phyloP scores from a whole-genome alignment of 2,113 vertebrate species.

The Tetraodon nigroviridis region DNA sequence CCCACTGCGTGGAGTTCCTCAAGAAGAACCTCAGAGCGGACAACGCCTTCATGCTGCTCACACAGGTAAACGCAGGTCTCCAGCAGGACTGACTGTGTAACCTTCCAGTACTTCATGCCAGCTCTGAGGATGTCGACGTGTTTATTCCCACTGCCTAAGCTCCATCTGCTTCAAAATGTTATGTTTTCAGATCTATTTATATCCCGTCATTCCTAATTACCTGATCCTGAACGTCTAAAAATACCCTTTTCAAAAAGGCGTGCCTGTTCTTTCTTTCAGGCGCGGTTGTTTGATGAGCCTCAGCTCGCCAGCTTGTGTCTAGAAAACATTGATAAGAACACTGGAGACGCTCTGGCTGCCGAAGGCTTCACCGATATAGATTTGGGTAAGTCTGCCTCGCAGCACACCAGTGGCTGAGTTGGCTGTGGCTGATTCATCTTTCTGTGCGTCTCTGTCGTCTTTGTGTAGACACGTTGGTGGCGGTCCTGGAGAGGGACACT shows the following conservation, averaged over 20 bases:
- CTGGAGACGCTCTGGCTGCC: conserved; percentile 87
- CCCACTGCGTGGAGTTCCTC: conserved; percentile 95
- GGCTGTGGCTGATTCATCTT: background rate
- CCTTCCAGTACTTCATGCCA: background rate
- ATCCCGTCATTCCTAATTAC: background rate
- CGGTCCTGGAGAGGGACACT: conserved; percentile 92
- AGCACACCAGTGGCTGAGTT: background rate
- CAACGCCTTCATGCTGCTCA: conserved; percentile 95
- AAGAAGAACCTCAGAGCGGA: conserved; percentile 96
- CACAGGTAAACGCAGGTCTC: conserved; percentile 77
- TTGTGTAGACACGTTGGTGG: conserved; percentile 86
- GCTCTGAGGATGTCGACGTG: background rate
- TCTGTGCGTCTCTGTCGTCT: background rate
- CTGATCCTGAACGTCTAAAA: background rate
- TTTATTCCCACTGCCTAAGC: background rate
- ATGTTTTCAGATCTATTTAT: no score
- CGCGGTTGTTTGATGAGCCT: conserved; percentile 92
- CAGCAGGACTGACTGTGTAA: background rate
- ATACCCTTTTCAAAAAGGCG: background rate
- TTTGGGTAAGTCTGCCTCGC: conserved; percentile 72
- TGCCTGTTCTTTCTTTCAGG: conserved; percentile 66
- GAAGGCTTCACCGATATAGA: conserved; percentile 97
- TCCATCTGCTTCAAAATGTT: no score
- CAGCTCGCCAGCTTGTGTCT: conserved; percentile 95
- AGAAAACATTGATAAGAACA: conserved; percentile 98